phyloP scores from a whole-genome alignment of 2,113 vertebrate genomes.

The Aspiorhynchus laticeps region DNA sequence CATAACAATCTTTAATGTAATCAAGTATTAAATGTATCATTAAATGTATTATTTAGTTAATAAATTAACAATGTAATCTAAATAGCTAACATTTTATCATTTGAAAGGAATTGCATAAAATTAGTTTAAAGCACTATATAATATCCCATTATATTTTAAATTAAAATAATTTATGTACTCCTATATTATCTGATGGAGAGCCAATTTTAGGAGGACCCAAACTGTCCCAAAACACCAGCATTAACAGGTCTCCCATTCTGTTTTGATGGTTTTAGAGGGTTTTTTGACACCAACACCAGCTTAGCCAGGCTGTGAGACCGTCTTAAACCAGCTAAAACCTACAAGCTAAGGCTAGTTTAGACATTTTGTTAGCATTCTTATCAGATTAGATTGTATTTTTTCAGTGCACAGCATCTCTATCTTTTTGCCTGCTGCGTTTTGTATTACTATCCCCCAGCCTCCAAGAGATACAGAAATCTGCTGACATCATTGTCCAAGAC shows the following conservation, averaged over 20 bases:
- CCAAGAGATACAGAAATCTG: slow-evolving; percentile 68
- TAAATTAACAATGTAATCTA: no score
- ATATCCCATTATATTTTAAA: no score
- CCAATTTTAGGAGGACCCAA: no score
- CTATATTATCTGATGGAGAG: no score
- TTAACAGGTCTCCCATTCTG: neutral
- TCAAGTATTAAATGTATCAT: no score
- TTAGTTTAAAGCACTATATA: no score
- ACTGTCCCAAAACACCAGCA: no score
- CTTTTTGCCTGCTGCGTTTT: slow-evolving; percentile 65
- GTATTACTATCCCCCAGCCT: slow-evolving; percentile 66
- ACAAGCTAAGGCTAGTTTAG: neutral
- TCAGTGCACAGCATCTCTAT: slow-evolving; percentile 8
- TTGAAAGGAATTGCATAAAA: no score
- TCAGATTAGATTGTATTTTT: neutral
- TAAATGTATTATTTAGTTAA: no score
- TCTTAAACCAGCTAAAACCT: neutral
- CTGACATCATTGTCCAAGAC: slow-evolving; percentile 80
- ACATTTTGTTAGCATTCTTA: neutral
- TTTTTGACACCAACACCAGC: neutral
- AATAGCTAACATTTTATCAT: no score
- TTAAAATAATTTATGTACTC: no score
- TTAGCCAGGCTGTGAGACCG: neutral
- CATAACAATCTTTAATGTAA: no score
- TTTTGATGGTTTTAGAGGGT: neutral